Evolutionary conservation across 2,113 vertebrate genomes (phyloP).

Genomic region (Daubentonia madagascariensis): DNA sequence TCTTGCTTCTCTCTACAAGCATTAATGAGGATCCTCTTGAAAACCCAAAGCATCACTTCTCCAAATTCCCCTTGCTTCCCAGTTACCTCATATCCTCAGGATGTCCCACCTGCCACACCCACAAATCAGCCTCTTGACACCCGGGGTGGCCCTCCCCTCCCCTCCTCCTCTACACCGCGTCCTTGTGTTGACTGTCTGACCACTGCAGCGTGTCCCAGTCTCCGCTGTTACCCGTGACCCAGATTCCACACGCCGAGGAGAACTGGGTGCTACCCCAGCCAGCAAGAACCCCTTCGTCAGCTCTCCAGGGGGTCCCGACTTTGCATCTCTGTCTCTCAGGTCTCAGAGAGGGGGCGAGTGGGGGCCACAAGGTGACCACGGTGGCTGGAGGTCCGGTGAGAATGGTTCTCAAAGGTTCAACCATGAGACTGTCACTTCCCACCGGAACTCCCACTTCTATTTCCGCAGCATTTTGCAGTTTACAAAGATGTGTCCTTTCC

Average conservation of each 20-base stretch:
- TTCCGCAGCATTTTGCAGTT: accelerated
- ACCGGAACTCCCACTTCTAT: accelerated
- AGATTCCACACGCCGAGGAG: too few species aligned
- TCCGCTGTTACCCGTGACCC: neutral
- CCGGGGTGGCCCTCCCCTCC: too few species aligned
- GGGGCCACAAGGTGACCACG: neutral
- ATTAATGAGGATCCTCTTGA: neutral
- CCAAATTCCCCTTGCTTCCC: neutral
- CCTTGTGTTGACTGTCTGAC: accelerated
- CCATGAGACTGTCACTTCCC: accelerated
- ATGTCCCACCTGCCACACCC: neutral
- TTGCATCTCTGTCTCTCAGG: neutral
- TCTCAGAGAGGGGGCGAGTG: neutral
- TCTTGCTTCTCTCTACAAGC: neutral
- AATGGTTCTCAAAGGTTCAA: accelerated
- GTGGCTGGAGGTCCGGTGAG: accelerated
- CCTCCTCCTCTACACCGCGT: neutral
- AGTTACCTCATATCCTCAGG: neutral
- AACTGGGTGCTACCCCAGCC: neutral
- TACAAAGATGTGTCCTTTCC: neutral
- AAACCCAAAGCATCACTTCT: neutral
- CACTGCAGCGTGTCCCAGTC: accelerated
- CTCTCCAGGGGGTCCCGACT: neutral
- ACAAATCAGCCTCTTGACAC: neutral
- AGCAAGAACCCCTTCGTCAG: neutral